Evolutionary conservation across 2,888 invertebrate species (phyloP), one percentile per base, ranked within the genome.

Genomic region (Pelosia muscerda): DNA sequence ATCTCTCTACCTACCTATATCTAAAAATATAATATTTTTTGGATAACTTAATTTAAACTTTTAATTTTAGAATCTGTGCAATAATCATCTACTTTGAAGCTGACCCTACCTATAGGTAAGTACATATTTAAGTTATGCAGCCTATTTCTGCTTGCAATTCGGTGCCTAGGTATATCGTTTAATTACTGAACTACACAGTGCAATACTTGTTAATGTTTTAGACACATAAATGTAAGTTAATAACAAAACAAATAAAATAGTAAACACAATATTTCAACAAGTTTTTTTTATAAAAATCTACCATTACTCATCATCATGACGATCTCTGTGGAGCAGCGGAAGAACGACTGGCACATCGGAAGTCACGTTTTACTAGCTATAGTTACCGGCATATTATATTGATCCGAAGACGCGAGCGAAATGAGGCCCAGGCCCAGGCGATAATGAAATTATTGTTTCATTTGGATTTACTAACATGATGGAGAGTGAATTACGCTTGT

Each of bases 121-220:
- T 28, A 19, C 42, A 42, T 42, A 11, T 55, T 65, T 54, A 54
- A 34, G 34, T n/a, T 49, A n/a, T n/a, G n/a, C n/a, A n/a, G 49
- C n/a, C n/a, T 19, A 42, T 59, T 26, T 42, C 38, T 34, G 66
- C 63, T 67, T 63, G 63, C 61, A 66, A 61, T 42, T 19, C 55
- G 49, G 57, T 66, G 66, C 66, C 66, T 38, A 22, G n/a, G n/a
- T 67, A 26, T 62, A 31, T 23, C 57, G 53, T 63, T 63, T 56
- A 63, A 65, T 56, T 65, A 67, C 63, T 73, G 71, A 72, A 74
- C 49, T 69, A 65, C 56, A 55, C 63, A 65, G 62, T 71, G 70
- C 72, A 73, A 70, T 68, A 67, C n/a, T 54, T 49, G 38, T 49
- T 25, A 59, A 28, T 56, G 22, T 55, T 63, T 23, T 55, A 63